Evolutionary conservation across 2,888 invertebrate species (phyloP), one percentile per base, ranked within the genome.

Genomic region (Sericinus montela): DNA sequence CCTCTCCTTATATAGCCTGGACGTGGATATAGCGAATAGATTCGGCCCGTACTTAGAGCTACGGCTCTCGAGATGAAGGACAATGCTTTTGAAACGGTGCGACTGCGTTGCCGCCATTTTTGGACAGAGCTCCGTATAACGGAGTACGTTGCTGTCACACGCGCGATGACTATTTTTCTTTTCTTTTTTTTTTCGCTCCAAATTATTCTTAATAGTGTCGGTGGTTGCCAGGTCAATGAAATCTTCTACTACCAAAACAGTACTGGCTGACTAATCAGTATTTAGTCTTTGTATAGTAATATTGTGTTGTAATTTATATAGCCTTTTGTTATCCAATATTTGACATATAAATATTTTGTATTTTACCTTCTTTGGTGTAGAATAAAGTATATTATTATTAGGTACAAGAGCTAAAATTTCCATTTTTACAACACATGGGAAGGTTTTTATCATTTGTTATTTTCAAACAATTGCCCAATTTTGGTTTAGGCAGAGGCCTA

Each of bases 1-100:
- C 78, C 55, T 62, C 53, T 48, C 86, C 84, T 64, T 81, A 71
- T 79, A 82, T 59, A 80, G 83, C 54, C 50, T 51, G 59, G 59
- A 67, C 75, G 78, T 76, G 78, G 72, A 56, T 63, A 58, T 56
- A 56, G 55, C 60, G 62, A 66, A 69, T 73, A 68, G 67, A 68
- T 69, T 67, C 63, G 63, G 58, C 65, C n/a, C 63, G 59, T 63
- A 67, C 64, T 67, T 66, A 60, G 65, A 5, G 60, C 58, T 58
- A 52, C 54, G 2, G 54, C 55, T 60, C 60, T 63, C 67, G 67
- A 60, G 62, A 63, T 55, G 41, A 36, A 49, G 48, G 56, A 62
- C 61, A 60, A 63, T 52, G 49, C 45, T 48, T 52, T 56, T 48
- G 47, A 45, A 55, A 58, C 61, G 61, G 55, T 55, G 54, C 52